Base-by-base conservation (phyloP, 2,888 invertebrate species). In the Helobdella robusta region DNA sequence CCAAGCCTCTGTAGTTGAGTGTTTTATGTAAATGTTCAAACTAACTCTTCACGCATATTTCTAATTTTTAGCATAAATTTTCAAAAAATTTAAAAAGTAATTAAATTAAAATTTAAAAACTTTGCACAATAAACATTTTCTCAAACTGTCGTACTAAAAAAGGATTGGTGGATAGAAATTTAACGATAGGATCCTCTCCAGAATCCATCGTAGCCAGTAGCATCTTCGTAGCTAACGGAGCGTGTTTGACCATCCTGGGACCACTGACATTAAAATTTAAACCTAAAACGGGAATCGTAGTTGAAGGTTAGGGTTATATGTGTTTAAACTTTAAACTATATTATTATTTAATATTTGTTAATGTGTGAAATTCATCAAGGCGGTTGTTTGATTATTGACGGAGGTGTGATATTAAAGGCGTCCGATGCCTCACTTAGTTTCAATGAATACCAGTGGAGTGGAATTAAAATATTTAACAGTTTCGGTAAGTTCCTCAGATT, bases 161-260 rank as follows among this genome's bases (percentile, higher is more conserved):
- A 56, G 56, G 56, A 30, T n/a, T n/a, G 20, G n/a, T 56, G 56
- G 28, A 30, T 28, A 32, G 28, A 4, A 56, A 56, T n/a, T 8
- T 30, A n/a, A 56, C 32, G 2, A 30, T 56, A 32, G n/a, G 18
- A 56, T 28, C 4, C 15, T 25, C 56, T 4, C 20, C 18, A 20
- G 11, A 56, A 6, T 56, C 32, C 1, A 56, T 11, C n/a, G 56
- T 56, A 32, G 32, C 32, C 1, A 56, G 32, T 4, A 56, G 32
- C 56, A 30, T 56, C 11, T 30, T 30, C n/a, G 18, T 56, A 30
- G n/a, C 56, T 30, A 56, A 56, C 20, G 56, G 56, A 32, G 20
- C 8, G 28, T 56, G 56, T 20, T 56, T 56, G 30, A 32, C 3
- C 8, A 56, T 56, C 25, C n/a, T 25, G 5, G 56, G 56, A 56